Conservation (phyloP, 2,888 invertebrate genomes). For the Agrotis clavis region DNA sequence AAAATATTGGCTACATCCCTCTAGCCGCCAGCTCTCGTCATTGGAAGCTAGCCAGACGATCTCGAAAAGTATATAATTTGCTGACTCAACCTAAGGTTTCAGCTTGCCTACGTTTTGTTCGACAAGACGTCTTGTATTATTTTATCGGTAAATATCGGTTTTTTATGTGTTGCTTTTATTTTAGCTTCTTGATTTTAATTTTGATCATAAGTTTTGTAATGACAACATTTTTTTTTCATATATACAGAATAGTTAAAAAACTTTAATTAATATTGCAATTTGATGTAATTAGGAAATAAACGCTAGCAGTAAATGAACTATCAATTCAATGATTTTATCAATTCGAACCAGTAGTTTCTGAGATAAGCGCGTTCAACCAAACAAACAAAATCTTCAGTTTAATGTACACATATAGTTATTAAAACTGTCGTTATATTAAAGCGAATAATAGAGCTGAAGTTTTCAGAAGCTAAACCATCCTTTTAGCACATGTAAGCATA, state of each 20-base stretch:
- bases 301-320: no score
- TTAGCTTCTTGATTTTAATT: no score
- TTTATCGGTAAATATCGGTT: conserved; percentile 57
- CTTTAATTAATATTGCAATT: no score
- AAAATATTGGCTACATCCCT: conserved; percentile 59
- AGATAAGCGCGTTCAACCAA: no score
- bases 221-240: conserved; percentile 19
- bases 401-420: no score
- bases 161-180: conserved; percentile 48
- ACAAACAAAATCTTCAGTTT: no score
- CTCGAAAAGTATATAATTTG: conserved; percentile 65
- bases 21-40: conserved; percentile 55
- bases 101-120: conserved; percentile 52
- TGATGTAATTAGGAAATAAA: no score
- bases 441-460: neutral
- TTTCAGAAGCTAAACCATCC: neutral
- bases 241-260: no score
- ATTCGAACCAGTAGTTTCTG: no score
- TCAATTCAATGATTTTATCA: no score
- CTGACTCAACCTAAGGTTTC: conserved; percentile 60
- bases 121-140: conserved; percentile 23
- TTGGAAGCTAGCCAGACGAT: conserved; percentile 67
- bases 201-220: neutral
- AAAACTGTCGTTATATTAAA: no score
- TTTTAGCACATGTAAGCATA: conserved; percentile 10